Evolutionary conservation across 2,797 vertebrate genomes (phyloP).

Genomic region (Crenuchus spilurus): DNA sequence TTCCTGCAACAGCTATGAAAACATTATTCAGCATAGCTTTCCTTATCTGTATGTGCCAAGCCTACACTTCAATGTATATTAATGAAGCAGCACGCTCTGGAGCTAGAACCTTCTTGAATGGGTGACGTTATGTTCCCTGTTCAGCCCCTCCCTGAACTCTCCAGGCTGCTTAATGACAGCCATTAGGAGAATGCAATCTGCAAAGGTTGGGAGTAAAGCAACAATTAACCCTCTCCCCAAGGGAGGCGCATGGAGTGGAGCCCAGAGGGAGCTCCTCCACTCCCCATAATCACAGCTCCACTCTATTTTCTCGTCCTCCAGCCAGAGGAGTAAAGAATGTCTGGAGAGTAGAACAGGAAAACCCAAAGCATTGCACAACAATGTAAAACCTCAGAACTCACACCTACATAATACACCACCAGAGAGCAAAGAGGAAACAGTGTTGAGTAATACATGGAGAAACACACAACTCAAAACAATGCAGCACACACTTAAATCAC

Average conservation of each 20-base stretch:
- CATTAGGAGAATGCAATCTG: constrained; percentile 45
- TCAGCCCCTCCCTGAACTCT: constrained; percentile 22
- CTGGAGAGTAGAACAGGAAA: constrained; percentile 19
- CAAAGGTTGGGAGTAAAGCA: constrained; percentile 55
- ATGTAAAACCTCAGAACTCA: not conserved
- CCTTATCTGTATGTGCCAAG: constrained; percentile 13
- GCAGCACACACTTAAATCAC: too few relatives aligned
- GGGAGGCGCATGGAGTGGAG: constrained; percentile 47
- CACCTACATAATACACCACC: not conserved
- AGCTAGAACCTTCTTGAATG: constrained; percentile 33
- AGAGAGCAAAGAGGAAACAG: not conserved
- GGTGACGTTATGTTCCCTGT: constrained; percentile 32
- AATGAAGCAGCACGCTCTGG: constrained; percentile 15
- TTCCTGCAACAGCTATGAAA: not conserved
- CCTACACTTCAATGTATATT: constrained; percentile 16
- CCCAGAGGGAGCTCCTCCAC: constrained; percentile 48
- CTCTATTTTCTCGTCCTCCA: constrained; percentile 11
- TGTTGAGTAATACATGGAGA: not conserved
- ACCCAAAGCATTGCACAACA: constrained; percentile 8
- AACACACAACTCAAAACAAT: too few relatives aligned
- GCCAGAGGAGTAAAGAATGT: constrained; percentile 12
- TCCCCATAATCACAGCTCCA: constrained; percentile 46
- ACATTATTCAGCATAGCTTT: not conserved
- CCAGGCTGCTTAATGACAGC: constrained; percentile 46
- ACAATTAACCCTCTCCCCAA: constrained; percentile 52